Evolutionary conservation across 35 echinoderm and acorn worm genomes (phyloP), one percentile per base, ranked within the genome.

Genomic region (Stichopus chloronotus): DNA sequence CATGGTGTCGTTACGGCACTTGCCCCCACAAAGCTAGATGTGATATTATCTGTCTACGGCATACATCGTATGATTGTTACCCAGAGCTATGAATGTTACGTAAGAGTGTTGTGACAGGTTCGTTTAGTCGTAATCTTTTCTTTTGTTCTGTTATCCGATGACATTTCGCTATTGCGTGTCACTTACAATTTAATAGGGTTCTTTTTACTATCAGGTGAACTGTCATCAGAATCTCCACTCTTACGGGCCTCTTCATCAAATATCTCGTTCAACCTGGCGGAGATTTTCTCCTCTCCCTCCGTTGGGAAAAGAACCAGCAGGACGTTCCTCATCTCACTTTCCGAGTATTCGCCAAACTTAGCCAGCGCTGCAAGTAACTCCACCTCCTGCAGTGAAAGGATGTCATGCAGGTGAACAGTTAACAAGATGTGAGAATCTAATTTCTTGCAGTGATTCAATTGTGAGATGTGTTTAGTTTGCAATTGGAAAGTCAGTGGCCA

Each of bases 271-370:
- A 74, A 54, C 22, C 53, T 63, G 9, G 22, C 55, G 22, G 92
- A 90, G 20, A 98, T 92, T 90, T 94, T 93, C 7, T 59, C 80
- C 22, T 94, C 72, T 53, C 82, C 85, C 91, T 96, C 95, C 7
- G 78, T 78, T 10, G 96, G 96, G 52, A 98, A 96, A 9, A 98
- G 91, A 7, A 98, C 71, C 4, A 84, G 86, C 20, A 98, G 84
- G 57, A 98, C 79, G 59, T 95, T 96, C 14, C 60, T 74, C 71
- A 98, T 87, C 87, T 98, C 96, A 52, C 55, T 30, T 22, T 69
- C 52, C 52, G 85, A 69, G 25, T 95, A 98, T 72, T 87, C 79
- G 54, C 96, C 96, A 93, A 94, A 72, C 69, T 96, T 95, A 59
- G 94, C 93, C 1, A 98, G 59, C n/a, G 90, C 94, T 25, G 90